phyloP scores from a whole-genome alignment of 2,888 invertebrate species.

The Dascillus cervinus region DNA sequence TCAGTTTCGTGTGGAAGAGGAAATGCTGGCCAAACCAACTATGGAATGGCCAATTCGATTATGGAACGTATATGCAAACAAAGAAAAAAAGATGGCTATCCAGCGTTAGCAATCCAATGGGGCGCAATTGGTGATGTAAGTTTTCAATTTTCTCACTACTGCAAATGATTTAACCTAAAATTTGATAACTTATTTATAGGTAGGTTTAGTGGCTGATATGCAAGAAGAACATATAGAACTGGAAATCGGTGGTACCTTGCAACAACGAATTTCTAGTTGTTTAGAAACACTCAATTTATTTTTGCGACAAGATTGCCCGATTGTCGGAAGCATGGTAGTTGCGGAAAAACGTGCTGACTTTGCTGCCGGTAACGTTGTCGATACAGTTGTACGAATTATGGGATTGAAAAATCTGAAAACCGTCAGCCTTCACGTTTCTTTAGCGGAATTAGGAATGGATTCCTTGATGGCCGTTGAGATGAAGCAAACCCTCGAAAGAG shows the following conservation, averaged over 20 bases:
- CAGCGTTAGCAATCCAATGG: constrained; percentile 85
- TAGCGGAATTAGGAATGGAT: constrained; percentile 93
- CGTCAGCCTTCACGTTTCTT: constrained; percentile 59
- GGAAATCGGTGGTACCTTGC: constrained; percentile 54
- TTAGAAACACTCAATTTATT: constrained; percentile 58
- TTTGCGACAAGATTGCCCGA: constrained; percentile 46
- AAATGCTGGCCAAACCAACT: constrained; percentile 86
- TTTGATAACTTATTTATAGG: constrained; percentile 36
- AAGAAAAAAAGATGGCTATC: constrained; percentile 59
- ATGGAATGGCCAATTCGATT: constrained; percentile 82
- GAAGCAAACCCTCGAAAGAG: constrained; percentile 83
- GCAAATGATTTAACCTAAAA: neutral
- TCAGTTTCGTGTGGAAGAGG: constrained; percentile 88
- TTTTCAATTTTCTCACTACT: constrained; percentile 29
- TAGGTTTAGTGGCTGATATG: constrained; percentile 59
- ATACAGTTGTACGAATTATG: constrained; percentile 58
- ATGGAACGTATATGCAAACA: constrained; percentile 84
- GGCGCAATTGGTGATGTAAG: constrained; percentile 41
- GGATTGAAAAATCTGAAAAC: constrained; percentile 56
- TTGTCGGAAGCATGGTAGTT: constrained; percentile 79
- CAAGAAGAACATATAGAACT: too few relatives aligned
- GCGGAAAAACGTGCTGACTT: constrained; percentile 63
- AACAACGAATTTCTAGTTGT: constrained; percentile 59
- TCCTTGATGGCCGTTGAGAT: constrained; percentile 97
- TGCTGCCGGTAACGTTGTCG: constrained; percentile 61